Percentiles rank a stretch among this genome's conserved stretches.
Evolutionary conservation across 2,888 invertebrate species (phyloP).

Genomic region (Reticulitermes lucifugus): DNA sequence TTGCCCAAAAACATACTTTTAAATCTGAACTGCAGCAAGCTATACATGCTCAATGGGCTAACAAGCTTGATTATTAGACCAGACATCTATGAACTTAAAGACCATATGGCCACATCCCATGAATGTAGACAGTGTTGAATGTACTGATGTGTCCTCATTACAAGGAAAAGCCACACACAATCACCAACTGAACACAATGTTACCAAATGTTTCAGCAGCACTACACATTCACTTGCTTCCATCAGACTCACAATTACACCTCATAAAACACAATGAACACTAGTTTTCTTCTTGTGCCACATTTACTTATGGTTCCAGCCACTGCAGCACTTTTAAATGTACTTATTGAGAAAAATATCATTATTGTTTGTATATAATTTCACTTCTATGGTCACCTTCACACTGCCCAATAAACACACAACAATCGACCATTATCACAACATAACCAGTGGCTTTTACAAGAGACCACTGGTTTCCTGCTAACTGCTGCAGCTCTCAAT

Average conservation of each 20-base stretch:
- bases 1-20: not conserved
- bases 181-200: not conserved
- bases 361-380: not conserved
- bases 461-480: not conserved
- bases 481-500: no score
- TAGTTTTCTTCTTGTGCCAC: not conserved
- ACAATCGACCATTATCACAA: not conserved
- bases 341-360: constrained; percentile 22
- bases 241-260: not conserved
- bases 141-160: not conserved
- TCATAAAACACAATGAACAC: constrained; percentile 19
- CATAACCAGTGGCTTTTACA: not conserved
- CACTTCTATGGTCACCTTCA: constrained; percentile 14
- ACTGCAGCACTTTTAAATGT: constrained; percentile 31
- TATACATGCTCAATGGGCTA: not conserved
- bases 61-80: not conserved
- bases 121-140: not conserved
- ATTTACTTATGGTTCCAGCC: constrained; percentile 34
- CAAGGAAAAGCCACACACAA: not conserved
- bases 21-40: not conserved
- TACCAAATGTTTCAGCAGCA: not conserved
- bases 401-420: not conserved
- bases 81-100: not conserved
- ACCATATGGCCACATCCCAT: constrained; percentile 3
- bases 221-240: not conserved